Percentiles rank a stretch among this genome's conserved stretches.
These are phyloP conservation scores for Drosophila quadrilineata DNA, from an alignment of 1,140 invertebrate genomes.

Conservation along the genomic window DNA sequence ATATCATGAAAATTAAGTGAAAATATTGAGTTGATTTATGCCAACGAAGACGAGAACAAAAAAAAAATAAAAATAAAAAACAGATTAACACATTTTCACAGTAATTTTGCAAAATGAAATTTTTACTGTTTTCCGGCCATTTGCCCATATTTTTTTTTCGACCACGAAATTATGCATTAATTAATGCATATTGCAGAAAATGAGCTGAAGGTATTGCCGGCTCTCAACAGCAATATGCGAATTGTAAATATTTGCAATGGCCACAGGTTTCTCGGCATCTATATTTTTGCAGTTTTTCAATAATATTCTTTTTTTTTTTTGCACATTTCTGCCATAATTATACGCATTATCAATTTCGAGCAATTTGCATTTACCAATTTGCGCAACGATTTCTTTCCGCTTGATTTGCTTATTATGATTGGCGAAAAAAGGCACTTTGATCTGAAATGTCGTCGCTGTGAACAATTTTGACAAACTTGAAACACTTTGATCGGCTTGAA, in stretches of 20 bases:
- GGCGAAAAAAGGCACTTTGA: slow-evolving; percentile 55
- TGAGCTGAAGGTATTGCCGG: neutral
- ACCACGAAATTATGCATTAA: slow-evolving; percentile 11
- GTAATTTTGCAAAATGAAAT: slow-evolving; percentile 9
- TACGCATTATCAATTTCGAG: slow-evolving; percentile 41
- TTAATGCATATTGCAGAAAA: slow-evolving; percentile 27
- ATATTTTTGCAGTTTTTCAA: slow-evolving; percentile 14
- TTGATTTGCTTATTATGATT: slow-evolving; percentile 53
- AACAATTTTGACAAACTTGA: slow-evolving; percentile 44
- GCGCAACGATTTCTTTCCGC: slow-evolving; percentile 33
- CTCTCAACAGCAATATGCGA: neutral
- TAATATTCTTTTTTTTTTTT: slow-evolving; percentile 31
- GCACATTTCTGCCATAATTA: slow-evolving; percentile 34
- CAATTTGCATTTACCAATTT: slow-evolving; percentile 65
- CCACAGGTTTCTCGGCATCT: slow-evolving; percentile 18
- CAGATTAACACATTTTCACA: slow-evolving; percentile 17
- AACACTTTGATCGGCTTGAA: slow-evolving; percentile 31
- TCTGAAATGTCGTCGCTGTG: slow-evolving; percentile 29
- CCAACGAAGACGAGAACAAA: neutral
- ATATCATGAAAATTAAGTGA: slow-evolving; percentile 27
- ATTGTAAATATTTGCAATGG: slow-evolving; percentile 34
- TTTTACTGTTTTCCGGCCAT: slow-evolving; percentile 5
- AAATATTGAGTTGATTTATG: slow-evolving; percentile 25
- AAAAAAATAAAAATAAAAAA: neutral
- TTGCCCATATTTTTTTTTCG: neutral